Percentiles rank a stretch among this genome's conserved stretches.
Conservation (phyloP, 2,888 invertebrate genomes). For the Uropetala carovei region DNA sequence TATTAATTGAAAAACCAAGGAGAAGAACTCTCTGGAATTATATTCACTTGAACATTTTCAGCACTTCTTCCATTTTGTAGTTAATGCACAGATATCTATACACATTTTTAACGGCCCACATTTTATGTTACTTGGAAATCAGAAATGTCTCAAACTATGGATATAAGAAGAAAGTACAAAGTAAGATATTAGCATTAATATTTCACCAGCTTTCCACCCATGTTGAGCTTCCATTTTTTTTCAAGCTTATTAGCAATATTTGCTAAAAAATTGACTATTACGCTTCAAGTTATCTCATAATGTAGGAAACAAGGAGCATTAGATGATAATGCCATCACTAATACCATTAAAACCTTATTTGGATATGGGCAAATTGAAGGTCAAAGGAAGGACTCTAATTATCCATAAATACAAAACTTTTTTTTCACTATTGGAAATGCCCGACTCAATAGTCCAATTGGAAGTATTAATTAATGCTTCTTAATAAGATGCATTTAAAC, state of each 20-base stretch:
- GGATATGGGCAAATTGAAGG: neutral
- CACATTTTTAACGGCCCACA: too few species aligned
- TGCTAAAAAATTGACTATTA: conserved; percentile 54
- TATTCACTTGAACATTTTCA: too few species aligned
- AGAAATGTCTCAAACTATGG: conserved; percentile 11
- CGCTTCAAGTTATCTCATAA: conserved; percentile 31
- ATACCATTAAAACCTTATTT: neutral
- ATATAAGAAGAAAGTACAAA: conserved; percentile 28
- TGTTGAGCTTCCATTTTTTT: conserved; percentile 43
- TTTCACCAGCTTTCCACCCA: conserved; percentile 33
- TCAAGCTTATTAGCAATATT: conserved; percentile 32
- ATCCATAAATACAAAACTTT: conserved; percentile 26
- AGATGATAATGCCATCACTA: conserved; percentile 14
- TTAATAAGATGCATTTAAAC: neutral
- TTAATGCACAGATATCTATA: too few species aligned
- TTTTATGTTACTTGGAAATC: neutral
- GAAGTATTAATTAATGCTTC: neutral
- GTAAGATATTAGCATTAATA: conserved; percentile 18
- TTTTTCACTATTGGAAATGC: conserved; percentile 17
- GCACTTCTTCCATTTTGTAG: too few species aligned
- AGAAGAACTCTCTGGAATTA: neutral
- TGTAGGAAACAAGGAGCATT: conserved; percentile 39
- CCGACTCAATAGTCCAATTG: neutral
- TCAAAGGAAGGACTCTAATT: conserved; percentile 32
- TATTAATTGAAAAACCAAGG: neutral